phyloP scores from a whole-genome alignment of 2,113 vertebrate genomes.

The Elephas maximus region DNA sequence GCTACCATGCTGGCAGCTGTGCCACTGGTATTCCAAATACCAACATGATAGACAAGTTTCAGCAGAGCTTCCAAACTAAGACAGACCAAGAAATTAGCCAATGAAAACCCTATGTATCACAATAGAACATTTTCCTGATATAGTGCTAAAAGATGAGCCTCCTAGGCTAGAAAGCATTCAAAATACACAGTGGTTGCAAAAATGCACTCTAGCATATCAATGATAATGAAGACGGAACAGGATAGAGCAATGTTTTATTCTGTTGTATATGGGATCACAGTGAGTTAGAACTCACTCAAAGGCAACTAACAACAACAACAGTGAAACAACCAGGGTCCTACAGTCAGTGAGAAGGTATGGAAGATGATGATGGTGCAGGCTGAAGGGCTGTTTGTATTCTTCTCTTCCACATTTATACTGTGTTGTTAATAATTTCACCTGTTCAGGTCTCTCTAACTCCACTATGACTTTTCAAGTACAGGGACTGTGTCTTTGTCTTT shows the following conservation, averaged over 20 bases:
- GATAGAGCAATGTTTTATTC: neutral
- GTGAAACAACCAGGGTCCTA: neutral
- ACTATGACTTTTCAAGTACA: neutral
- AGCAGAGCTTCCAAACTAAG: too few relatives aligned
- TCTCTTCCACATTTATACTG: neutral
- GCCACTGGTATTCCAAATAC: too few relatives aligned
- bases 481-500: neutral
- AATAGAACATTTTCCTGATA: too few relatives aligned
- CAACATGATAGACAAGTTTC: too few relatives aligned
- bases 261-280: neutral
- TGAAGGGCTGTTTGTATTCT: rapidly evolving
- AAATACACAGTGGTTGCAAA: neutral
- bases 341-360: neutral
- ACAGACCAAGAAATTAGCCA: too few relatives aligned
- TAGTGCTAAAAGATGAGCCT: too few relatives aligned
- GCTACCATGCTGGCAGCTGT: too few relatives aligned
- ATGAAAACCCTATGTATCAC: too few relatives aligned
- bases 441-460: neutral
- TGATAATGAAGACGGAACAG: neutral
- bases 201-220: neutral
- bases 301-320: neutral
- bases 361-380: neutral
- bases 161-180: neutral
- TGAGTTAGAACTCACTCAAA: neutral
- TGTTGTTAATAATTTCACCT: neutral